Base-by-base conservation (phyloP, 92 coral and sea anemone species). In the Nematostella vectensis region DNA sequence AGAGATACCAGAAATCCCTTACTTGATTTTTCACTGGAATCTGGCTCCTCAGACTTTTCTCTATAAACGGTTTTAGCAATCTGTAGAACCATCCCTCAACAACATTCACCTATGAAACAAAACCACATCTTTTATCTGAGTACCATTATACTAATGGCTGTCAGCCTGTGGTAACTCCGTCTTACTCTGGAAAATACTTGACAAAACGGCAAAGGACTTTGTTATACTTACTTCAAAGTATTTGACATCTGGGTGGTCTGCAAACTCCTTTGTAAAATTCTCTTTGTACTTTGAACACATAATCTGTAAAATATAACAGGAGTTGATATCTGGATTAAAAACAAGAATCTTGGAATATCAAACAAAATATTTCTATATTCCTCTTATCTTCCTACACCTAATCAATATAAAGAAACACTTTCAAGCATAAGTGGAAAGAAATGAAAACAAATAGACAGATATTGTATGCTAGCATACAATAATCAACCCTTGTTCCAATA, bases 81-180 rank as follows among this genome's bases (percentile, higher is more conserved):
- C 67, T 81, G 52, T 85, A 91, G 43, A 91, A 81, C 64, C 77
- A 56, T 15, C 93, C 95, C 69, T 91, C 98, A 57, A 91, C 75
- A 50, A 87, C 89, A 72, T 75, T 91, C 8, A 91, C 73, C 98
- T 89, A 68, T 25, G 62, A 31, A 25, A 29, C 9, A 37, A 47
- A 56, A 27, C 21, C n/a, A n/a, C n/a, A n/a, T n/a, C n/a, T n/a
- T n/a, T 20, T 19, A 15, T 20, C n/a, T n/a, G n/a, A n/a, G n/a
- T n/a, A n/a, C n/a, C n/a, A n/a, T n/a, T n/a, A n/a, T n/a, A n/a
- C n/a, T n/a, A n/a, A n/a, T n/a, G n/a, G n/a, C n/a, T n/a, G n/a
- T n/a, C n/a, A n/a, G n/a, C n/a, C n/a, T n/a, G n/a, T n/a, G n/a
- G n/a, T n/a, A n/a, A n/a, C n/a, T n/a, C n/a, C n/a, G n/a, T 6